Evolutionary conservation across 2,113 vertebrate genomes (phyloP), one percentile per base, ranked within the genome.

Genomic region (Zosterops pallidus): DNA sequence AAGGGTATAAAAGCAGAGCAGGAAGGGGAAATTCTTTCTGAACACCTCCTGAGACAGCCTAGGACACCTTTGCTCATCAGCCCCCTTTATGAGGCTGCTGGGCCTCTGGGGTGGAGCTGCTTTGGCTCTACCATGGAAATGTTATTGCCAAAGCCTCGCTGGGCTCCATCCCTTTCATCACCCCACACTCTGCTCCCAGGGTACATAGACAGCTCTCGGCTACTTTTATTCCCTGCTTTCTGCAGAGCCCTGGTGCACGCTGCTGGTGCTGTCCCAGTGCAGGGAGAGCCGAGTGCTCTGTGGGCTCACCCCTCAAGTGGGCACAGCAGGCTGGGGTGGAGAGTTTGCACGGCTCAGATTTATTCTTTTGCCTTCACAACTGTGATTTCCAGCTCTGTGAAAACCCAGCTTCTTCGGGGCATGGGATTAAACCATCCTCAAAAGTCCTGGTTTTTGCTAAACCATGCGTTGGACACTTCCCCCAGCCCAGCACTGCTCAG

Each of bases 251-350:
- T 19, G 5, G 3, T 5, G 39, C 29, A 0, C 0, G 9, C 35
- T 37, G 80, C 65, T 7, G 4, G 2, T 5, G 80, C 19, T 21
- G 77, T 26, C 12, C 22, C 37, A 0, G 5, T 3, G 28, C 35
- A 18, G 6, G 1, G 50, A 18, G 60, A 62, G 37, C 31, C 2
- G 12, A 4, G 7, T 5, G 60, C 60, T 63, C 55, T 5, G 0
- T 1, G 4, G 89, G 70, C 74, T 75, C 64, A 3, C 11, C 47
- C 4, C 5, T 12, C 0, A 1, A 14, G 29, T 4, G 1, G 57
- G 67, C 53, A 47, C n/a, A 68, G 57, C 75, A 59, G 70, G 25
- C 37, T 16, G 57, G 57, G 72, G 24, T 23, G 29, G 49, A 37
- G n/a, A 4, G 42, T 56, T 57, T 53, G 78, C 35, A 20, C 6